These are phyloP conservation scores for Cottoperca gobio DNA, from an alignment of 2,797 vertebrate species.

Conservation along the genomic window DNA sequence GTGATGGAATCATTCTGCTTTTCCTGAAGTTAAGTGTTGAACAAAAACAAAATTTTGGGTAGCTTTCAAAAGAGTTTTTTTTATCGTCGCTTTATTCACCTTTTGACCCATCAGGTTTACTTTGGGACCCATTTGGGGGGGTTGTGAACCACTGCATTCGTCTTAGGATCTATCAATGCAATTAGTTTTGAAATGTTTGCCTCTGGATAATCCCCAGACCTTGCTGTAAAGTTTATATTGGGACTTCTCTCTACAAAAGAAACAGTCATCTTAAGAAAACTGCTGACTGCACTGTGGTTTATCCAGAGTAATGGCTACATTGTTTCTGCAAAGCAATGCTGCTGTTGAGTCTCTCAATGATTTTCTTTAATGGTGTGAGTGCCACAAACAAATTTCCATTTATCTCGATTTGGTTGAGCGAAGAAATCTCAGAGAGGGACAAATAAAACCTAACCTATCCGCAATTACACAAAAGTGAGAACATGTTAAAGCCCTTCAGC, in stretches of 20 bases:
- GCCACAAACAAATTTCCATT: neutral
- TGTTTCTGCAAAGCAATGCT: neutral
- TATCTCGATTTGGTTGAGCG: neutral
- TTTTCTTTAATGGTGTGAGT: neutral
- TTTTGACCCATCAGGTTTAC: neutral
- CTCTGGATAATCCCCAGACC: neutral
- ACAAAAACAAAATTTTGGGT: too few species aligned
- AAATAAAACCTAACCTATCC: neutral
- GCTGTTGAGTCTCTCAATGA: neutral
- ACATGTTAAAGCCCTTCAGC: neutral
- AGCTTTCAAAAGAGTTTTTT: neutral
- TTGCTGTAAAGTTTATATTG: neutral
- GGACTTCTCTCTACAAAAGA: neutral
- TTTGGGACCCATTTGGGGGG: neutral
- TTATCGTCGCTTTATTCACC: neutral
- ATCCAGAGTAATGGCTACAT: neutral
- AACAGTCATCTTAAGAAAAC: neutral
- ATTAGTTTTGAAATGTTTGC: neutral
- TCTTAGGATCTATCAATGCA: neutral
- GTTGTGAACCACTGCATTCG: neutral
- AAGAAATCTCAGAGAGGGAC: neutral
- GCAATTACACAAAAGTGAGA: neutral
- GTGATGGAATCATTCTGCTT: neutral
- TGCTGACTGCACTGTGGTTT: neutral
- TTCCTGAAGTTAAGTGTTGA: too few species aligned